Evolutionary conservation across 2,797 vertebrate genomes (phyloP), one percentile per base, ranked within the genome.

Genomic region (Macropus fuliginosus): DNA sequence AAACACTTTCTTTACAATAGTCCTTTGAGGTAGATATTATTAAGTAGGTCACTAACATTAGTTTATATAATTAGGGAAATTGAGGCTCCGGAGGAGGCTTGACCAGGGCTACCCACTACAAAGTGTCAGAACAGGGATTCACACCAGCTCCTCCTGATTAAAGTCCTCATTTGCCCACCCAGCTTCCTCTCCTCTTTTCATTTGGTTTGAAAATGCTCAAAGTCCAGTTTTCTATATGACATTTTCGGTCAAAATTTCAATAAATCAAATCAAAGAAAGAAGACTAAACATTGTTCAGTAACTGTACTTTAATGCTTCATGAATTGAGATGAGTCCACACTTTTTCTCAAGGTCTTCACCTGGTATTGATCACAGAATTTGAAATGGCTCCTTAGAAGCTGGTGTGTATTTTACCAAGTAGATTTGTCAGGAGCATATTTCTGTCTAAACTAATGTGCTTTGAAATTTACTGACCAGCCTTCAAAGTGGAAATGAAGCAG

Each of bases 401-500:
- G 81, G 40, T 3, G 4, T 52, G 34, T 9, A 54, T 11, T 56
- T n/a, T 12, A 92, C 31, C 62, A 57, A 50, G 40, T 95, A 90
- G 27, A 10, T 92, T 91, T 93, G 59, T 57, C 92, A 46, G 55
- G 92, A 95, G 93, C 55, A 34, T 54, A 57, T 54, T 94, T 95
- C 56, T 93, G 55, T 40, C 87, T 92, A 8, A 94, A 96, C 95
- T 50, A 96, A 66, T 29, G 12, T 50, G 91, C 12, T 40, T 55
- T 29, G 95, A 96, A 95, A 89, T 74, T 96, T 96, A 93, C 40
- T 90, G 50, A 94, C 92, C 5, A 34, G 52, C 91, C 94, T 96
- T 93, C 28, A 91, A 93, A 96, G 93, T n/a, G 93, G 46, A 56
- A 96, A 81, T 94, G 9, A 94, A 94, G 56, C 27, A 93, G 55